Conservation (phyloP, 2,888 invertebrate genomes). For the Ferrisia virgata region DNA sequence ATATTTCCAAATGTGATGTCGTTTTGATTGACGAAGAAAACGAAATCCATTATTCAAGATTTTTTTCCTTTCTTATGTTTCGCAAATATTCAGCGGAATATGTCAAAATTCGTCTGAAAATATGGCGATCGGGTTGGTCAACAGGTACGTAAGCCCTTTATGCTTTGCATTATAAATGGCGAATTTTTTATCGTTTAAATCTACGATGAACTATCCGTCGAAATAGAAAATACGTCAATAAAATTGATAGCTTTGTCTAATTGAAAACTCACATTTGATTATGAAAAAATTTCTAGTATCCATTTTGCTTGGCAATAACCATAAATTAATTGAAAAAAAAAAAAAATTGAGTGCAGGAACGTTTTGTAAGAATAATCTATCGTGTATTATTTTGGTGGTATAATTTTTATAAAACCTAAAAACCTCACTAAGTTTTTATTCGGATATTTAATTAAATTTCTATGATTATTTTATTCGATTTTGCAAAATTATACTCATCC, state of each 20-base stretch:
- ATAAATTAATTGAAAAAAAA: neutral
- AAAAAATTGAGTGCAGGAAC: too few relatives aligned
- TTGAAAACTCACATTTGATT: neutral
- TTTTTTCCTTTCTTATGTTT: neutral
- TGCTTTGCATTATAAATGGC: neutral
- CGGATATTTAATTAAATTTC: too few relatives aligned
- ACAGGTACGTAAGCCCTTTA: neutral
- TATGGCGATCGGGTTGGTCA: neutral
- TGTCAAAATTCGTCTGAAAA: neutral
- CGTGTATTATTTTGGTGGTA: too few relatives aligned
- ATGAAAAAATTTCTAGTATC: too few relatives aligned
- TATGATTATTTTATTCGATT: too few relatives aligned
- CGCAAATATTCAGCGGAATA: neutral
- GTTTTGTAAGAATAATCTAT: too few relatives aligned
- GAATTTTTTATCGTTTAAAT: neutral
- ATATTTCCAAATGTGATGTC: too few relatives aligned
- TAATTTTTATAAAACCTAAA: too few relatives aligned
- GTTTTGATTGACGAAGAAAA: neutral
- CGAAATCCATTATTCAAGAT: neutral
- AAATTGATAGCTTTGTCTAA: neutral
- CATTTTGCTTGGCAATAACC: too few relatives aligned
- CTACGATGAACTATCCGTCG: neutral
- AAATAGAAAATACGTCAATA: neutral
- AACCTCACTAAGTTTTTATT: too few relatives aligned
- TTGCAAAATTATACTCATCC: too few relatives aligned